Conservation (phyloP, 1,140 invertebrate genomes). For the Megathymus violae region DNA sequence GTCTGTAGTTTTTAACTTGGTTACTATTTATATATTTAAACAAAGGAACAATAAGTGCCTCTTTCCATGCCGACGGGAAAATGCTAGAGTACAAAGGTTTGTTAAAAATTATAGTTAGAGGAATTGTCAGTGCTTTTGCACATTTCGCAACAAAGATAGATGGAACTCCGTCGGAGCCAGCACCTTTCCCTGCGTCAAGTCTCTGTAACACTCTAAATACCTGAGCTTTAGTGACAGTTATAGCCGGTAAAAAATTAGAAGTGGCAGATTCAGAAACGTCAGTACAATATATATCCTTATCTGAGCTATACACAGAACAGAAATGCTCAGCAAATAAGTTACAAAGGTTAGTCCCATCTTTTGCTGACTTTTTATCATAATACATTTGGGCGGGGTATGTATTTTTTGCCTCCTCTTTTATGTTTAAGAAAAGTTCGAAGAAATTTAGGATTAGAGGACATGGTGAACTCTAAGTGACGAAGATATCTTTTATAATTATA, state of each 20-base stretch:
- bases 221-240: too few species aligned
- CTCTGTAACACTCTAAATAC: too few species aligned
- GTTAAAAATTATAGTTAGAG: conserved; percentile 26
- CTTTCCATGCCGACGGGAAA: too few species aligned
- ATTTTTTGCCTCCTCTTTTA: conserved; percentile 16
- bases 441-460: conserved; percentile 28
- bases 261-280: too few species aligned
- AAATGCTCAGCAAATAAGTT: conserved; percentile 13
- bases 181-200: too few species aligned
- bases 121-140: conserved; percentile 12
- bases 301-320: conserved; percentile 8
- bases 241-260: too few species aligned
- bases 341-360: conserved; percentile 20
- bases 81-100: conserved; percentile 13
- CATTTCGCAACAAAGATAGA: conserved; percentile 8
- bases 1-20: too few species aligned
- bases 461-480: conserved; percentile 12
- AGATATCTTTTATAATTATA: conserved; percentile 27
- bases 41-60: too few species aligned
- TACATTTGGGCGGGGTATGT: conserved; percentile 23
- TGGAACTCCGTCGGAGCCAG: too few species aligned
- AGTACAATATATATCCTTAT: too few species aligned
- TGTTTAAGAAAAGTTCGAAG: conserved; percentile 30
- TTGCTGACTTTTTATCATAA: background rate
- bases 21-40: background rate